Percentiles rank a stretch among this genome's conserved stretches.
Evolutionary conservation across 64 coral and sea anemone species (phyloP).

Genomic region (Montipora sp.): DNA sequence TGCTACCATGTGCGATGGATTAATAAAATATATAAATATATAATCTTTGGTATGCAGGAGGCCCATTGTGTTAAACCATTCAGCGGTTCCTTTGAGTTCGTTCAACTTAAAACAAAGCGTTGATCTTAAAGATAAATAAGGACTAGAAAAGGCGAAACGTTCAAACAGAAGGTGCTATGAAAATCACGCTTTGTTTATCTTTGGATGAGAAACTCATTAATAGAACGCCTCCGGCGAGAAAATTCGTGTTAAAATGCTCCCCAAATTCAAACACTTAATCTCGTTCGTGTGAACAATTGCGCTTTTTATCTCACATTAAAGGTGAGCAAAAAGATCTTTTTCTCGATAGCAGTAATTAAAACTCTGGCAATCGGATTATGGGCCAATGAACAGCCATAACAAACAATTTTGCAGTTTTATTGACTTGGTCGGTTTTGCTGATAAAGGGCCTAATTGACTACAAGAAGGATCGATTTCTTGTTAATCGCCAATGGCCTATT

Average conservation of each 20-base stretch:
- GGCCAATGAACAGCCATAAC: slow-evolving; percentile 76
- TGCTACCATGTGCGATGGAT: slow-evolving; percentile 40
- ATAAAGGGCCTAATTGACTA: slow-evolving; percentile 30
- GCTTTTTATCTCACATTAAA: slow-evolving; percentile 75
- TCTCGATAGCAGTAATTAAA: slow-evolving; percentile 87
- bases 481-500: slow-evolving; percentile 32
- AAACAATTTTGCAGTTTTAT: slow-evolving; percentile 70
- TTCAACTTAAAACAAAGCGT: slow-evolving; percentile 59
- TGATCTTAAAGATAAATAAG: slow-evolving; percentile 73
- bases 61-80: slow-evolving; percentile 62
- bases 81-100: slow-evolving; percentile 77
- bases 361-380: slow-evolving; percentile 78
- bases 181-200: slow-evolving; percentile 70
- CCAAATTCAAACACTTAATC: slow-evolving; percentile 53
- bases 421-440: slow-evolving; percentile 71
- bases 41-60: slow-evolving; percentile 13
- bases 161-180: slow-evolving; percentile 4
- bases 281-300: slow-evolving; percentile 68
- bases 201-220: slow-evolving; percentile 43
- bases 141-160: slow-evolving; percentile 47
- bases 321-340: slow-evolving; percentile 62
- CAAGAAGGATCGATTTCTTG: slow-evolving; percentile 42
- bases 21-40: slow-evolving; percentile 48
- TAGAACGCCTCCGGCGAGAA: slow-evolving; percentile 21
- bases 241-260: neutral